Conservation (phyloP, 1,140 invertebrate genomes). For the Aphaenogaster rudis region DNA sequence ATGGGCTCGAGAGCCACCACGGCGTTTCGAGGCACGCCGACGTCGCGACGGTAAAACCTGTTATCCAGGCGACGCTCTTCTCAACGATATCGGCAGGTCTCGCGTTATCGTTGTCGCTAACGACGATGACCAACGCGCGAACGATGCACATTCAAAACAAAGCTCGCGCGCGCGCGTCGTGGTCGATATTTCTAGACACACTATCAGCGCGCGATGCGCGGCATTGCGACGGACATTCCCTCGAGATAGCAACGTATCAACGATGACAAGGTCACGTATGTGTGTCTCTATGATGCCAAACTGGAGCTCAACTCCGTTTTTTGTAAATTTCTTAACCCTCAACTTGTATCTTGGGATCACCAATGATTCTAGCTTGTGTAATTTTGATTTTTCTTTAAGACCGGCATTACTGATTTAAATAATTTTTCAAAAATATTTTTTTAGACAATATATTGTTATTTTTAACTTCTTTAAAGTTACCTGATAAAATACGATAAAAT, state of each 20-base stretch:
- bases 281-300: neutral
- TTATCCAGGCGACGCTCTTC: conserved; percentile 72
- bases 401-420: too few species aligned
- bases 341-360: too few species aligned
- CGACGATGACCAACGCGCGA: conserved; percentile 64
- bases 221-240: conserved; percentile 28
- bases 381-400: too few species aligned
- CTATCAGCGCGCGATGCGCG: conserved; percentile 67
- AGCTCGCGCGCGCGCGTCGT: conserved; percentile 47
- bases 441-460: too few species aligned
- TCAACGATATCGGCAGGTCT: conserved; percentile 8
- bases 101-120: conserved; percentile 65
- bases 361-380: too few species aligned
- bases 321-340: neutral
- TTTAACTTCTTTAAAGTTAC: too few species aligned
- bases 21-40: neutral
- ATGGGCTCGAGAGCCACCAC: too few species aligned
- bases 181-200: conserved; percentile 72
- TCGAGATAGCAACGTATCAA: conserved; percentile 30
- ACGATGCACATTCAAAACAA: conserved; percentile 69
- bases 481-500: too few species aligned
- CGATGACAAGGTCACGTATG: neutral
- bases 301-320: neutral
- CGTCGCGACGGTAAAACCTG: conserved; percentile 81
- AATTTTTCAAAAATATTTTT: too few species aligned